Conservation (phyloP, 2,797 vertebrate genomes). For the Fistularia tabacaria region DNA sequence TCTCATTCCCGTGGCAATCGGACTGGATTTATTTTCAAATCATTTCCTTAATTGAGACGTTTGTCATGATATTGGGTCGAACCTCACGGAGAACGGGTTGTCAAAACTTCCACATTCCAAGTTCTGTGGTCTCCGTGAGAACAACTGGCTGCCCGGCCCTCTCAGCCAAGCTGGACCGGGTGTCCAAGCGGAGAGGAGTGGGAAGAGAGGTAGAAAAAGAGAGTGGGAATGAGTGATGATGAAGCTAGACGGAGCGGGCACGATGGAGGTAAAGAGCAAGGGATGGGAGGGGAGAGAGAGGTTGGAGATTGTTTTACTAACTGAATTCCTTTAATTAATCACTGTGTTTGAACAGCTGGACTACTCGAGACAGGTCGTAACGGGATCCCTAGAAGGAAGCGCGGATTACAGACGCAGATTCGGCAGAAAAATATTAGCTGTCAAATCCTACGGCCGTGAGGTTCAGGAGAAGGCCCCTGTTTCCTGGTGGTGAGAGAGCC, state of each 20-base stretch:
- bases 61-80: conserved; percentile 71
- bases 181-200: conserved; percentile 44
- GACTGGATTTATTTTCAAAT: too few relatives aligned
- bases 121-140: conserved; percentile 61
- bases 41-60: conserved; percentile 52
- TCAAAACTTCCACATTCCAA: conserved; percentile 58
- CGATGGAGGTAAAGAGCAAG: conserved; percentile 42
- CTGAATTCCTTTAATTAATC: conserved; percentile 99
- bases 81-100: conserved; percentile 63
- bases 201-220: conserved; percentile 26
- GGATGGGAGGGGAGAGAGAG: conserved; percentile 40
- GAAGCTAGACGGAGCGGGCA: conserved; percentile 14
- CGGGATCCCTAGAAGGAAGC: conserved; percentile 77
- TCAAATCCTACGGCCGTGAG: conserved; percentile 67
- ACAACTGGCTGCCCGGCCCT: conserved; percentile 42
- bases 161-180: conserved; percentile 37
- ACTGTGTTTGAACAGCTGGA: conserved; percentile 98
- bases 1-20: too few relatives aligned
- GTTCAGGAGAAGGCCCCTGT: conserved; percentile 67
- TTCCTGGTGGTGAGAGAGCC: conserved; percentile 70
- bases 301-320: conserved; percentile 88
- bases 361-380: conserved; percentile 78
- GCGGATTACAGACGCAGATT: conserved; percentile 74
- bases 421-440: conserved; percentile 79
- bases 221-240: conserved; percentile 32